A percentile compares a stretch with the other conserved stretches of the same genome.
phyloP scores from a whole-genome alignment of 2,113 vertebrate genomes.

The Falcunculus frontatus region DNA sequence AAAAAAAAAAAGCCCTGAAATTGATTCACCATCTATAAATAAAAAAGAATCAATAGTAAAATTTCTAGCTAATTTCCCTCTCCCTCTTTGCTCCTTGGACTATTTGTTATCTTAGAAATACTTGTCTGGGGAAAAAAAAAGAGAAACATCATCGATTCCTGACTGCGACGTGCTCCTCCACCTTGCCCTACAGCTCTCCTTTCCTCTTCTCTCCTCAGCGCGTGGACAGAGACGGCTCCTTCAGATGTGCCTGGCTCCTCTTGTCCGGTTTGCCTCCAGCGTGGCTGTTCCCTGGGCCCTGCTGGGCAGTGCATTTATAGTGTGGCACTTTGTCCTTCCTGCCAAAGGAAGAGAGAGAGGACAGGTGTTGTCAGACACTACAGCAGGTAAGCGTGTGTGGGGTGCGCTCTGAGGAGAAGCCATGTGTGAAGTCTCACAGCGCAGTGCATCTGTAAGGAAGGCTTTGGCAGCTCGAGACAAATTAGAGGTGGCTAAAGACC shows the following conservation, averaged over 20 bases:
- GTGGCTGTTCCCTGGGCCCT: constrained; percentile 56
- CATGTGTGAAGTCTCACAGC: background rate
- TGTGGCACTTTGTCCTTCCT: constrained; percentile 71
- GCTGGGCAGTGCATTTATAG: constrained; percentile 53
- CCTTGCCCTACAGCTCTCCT: background rate
- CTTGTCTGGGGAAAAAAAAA: constrained; percentile 13
- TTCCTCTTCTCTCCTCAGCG: background rate
- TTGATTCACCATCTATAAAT: constrained; percentile 59
- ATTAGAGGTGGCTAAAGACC: constrained; percentile 12
- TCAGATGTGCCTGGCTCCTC: constrained; percentile 65
- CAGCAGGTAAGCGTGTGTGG: background rate
- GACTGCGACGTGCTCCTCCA: background rate
- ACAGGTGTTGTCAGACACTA: background rate
- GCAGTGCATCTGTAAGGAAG: background rate
- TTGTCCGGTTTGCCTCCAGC: constrained; percentile 62
- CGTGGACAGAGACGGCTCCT: constrained; percentile 41
- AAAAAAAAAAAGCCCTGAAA: background rate
- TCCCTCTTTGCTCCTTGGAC: background rate
- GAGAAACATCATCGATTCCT: background rate
- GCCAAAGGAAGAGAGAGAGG: constrained; percentile 55
- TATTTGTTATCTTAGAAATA: constrained; percentile 46
- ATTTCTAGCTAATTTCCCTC: constrained; percentile 46
- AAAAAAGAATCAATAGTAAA: constrained; percentile 57
- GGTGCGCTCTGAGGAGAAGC: background rate
- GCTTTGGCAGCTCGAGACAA: background rate